A percentile compares a stretch with the other conserved stretches of the same genome.
These are phyloP conservation scores for Drosophila eugracilis DNA, from an alignment of 1,140 invertebrate genomes.

Conservation along the genomic window DNA sequence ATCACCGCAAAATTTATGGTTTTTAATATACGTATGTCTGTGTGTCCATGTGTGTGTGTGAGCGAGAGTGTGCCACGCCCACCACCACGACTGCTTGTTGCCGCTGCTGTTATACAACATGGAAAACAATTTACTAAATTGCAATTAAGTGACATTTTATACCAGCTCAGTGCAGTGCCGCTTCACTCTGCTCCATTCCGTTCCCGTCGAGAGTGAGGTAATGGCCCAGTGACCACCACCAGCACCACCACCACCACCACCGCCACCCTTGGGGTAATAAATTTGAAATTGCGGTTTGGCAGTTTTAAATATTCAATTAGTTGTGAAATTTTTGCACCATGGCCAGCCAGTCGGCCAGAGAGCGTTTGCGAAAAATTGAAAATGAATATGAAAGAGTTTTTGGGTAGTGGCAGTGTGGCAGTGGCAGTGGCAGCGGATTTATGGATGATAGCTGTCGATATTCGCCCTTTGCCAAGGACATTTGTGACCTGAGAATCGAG, in stretches of 20 bases:
- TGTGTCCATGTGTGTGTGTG: constrained; percentile 12
- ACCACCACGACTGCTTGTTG: constrained; percentile 59
- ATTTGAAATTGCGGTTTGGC: constrained; percentile 84
- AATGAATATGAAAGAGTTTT: constrained; percentile 34
- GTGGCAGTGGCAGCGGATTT: constrained; percentile 13
- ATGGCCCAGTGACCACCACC: constrained; percentile 41
- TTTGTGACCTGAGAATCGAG: constrained; percentile 10
- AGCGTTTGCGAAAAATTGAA: constrained; percentile 42
- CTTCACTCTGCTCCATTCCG: no score
- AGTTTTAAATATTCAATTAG: constrained; percentile 84
- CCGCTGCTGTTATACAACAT: constrained; percentile 81
- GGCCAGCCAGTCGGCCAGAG: constrained; percentile 40
- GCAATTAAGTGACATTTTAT: constrained; percentile 85
- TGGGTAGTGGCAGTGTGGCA: neutral
- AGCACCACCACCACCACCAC: neutral
- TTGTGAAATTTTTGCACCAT: constrained; percentile 74
- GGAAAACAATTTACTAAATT: constrained; percentile 84
- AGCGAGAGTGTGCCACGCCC: constrained; percentile 21
- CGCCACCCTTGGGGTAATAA: constrained; percentile 64
- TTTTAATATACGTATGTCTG: constrained; percentile 69
- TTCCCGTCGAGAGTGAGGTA: constrained; percentile 34
- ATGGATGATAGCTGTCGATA: constrained; percentile 61
- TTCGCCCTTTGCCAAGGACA: constrained; percentile 54
- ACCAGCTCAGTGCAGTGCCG: constrained; percentile 31
- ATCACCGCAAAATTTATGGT: constrained; percentile 85